A percentile compares a stretch with the other conserved stretches of the same genome.
These are phyloP conservation scores for Drosophila arizonae DNA, from an alignment of 1,140 invertebrate species.

Conservation along the genomic window DNA sequence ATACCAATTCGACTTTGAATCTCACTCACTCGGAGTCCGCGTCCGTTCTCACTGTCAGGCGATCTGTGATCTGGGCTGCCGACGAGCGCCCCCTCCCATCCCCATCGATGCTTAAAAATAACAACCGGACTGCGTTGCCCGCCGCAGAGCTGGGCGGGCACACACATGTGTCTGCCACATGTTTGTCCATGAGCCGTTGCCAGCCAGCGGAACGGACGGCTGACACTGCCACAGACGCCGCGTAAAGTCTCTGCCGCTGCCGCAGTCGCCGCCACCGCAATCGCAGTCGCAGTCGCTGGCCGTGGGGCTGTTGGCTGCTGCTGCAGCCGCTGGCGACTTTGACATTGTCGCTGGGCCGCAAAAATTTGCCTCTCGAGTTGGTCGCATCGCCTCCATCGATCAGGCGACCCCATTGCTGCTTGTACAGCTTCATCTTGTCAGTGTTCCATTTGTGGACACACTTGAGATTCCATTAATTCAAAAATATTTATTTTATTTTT, in stretches of 20 bases:
- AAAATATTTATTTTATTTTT: slow-evolving; percentile 69
- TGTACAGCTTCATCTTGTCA: slow-evolving; percentile 30
- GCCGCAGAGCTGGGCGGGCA: slow-evolving; percentile 35
- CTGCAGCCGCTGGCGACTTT: slow-evolving; percentile 41
- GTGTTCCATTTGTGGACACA: slow-evolving; percentile 78
- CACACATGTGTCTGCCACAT: slow-evolving; percentile 72
- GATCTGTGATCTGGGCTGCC: slow-evolving; percentile 39
- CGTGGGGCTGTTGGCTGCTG: slow-evolving; percentile 32
- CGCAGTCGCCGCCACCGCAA: background rate
- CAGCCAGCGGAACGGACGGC: slow-evolving; percentile 58
- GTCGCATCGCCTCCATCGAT: slow-evolving; percentile 38
- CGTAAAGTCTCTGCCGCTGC: slow-evolving; percentile 25
- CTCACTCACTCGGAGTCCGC: background rate
- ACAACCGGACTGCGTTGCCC: slow-evolving; percentile 33
- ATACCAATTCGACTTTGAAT: background rate
- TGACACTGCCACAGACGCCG: slow-evolving; percentile 39
- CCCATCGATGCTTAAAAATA: slow-evolving; percentile 46
- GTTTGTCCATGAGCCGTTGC: slow-evolving; percentile 71
- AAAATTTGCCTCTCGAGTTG: slow-evolving; percentile 30
- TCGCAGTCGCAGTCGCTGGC: slow-evolving; percentile 1
- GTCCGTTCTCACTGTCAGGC: slow-evolving; percentile 43
- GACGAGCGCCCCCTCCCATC: slow-evolving; percentile 12
- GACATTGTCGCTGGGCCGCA: slow-evolving; percentile 32
- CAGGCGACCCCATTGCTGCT: slow-evolving; percentile 35
- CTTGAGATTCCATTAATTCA: slow-evolving; percentile 79